phyloP scores from a whole-genome alignment of 2,888 invertebrate genomes.

The Mylabris sibirica region DNA sequence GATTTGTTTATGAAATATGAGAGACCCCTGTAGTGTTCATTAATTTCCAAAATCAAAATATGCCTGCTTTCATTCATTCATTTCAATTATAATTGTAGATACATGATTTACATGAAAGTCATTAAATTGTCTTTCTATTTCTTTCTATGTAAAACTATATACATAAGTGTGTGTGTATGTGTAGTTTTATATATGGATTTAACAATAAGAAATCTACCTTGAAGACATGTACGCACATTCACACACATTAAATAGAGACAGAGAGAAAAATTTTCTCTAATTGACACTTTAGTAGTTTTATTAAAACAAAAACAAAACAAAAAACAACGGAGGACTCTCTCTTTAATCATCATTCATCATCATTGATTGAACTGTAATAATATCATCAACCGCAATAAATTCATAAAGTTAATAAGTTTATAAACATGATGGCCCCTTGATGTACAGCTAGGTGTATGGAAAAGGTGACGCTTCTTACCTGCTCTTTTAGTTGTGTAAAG shows the following conservation, averaged over 20 bases:
- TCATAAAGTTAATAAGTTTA: neutral
- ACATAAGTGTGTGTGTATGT: neutral
- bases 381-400: conserved; percentile 6
- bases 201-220: conserved; percentile 10
- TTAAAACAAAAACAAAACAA: no score
- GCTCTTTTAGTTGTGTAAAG: no score
- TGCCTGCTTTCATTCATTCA: neutral
- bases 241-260: neutral
- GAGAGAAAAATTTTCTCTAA: neutral
- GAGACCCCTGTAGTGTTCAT: conserved; percentile 3
- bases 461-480: no score
- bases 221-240: neutral
- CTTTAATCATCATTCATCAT: neutral
- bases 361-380: conserved; percentile 3
- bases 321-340: neutral
- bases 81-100: neutral
- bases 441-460: no score
- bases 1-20: neutral
- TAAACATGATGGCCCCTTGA: no score
- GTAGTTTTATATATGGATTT: neutral
- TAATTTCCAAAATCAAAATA: neutral
- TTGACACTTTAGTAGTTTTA: neutral
- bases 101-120: conserved; percentile 2
- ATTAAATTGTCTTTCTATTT: conserved; percentile 3
- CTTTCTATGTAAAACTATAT: neutral